Percentiles rank a stretch among this genome's conserved stretches.
Conservation (phyloP, 2,888 invertebrate genomes). For the Brachynemurus nebulosus region DNA sequence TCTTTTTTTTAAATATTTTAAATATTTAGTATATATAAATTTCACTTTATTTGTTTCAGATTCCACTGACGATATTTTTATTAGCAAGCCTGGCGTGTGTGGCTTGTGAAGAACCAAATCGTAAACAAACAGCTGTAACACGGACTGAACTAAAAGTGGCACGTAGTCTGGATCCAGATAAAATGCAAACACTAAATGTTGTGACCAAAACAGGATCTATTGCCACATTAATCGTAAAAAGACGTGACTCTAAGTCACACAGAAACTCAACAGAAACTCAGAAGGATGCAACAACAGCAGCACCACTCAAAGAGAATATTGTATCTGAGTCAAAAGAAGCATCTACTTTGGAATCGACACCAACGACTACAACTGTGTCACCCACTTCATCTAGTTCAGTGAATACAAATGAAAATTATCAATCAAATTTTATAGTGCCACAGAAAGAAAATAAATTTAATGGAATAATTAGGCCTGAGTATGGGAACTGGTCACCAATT, state of each 20-base stretch:
- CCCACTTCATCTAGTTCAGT: no score
- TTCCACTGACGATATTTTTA: no score
- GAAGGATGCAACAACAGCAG: constrained; percentile 32
- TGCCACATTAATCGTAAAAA: constrained; percentile 64
- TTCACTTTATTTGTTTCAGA: no score
- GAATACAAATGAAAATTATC: constrained; percentile 20
- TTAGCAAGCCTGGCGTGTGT: no score
- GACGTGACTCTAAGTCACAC: constrained; percentile 44
- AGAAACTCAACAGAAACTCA: constrained; percentile 24
- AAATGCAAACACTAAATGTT: constrained; percentile 63
- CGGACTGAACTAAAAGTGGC: constrained; percentile 65
- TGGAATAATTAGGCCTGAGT: constrained; percentile 26
- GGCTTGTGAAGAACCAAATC: no score
- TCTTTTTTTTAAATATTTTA: no score
- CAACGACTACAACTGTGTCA: constrained; percentile 30
- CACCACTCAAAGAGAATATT: constrained; percentile 29
- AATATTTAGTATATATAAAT: no score
- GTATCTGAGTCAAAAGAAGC: constrained; percentile 33
- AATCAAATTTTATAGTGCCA: constrained; percentile 29
- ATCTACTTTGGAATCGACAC: no score
- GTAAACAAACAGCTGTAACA: constrained; percentile 42
- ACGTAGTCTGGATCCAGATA: constrained; percentile 59
- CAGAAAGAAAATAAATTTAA: constrained; percentile 27
- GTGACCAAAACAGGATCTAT: constrained; percentile 60
- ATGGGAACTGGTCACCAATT: constrained; percentile 31